phyloP scores from a whole-genome alignment of 1,140 invertebrate genomes.

The Lucilia cuprina region DNA sequence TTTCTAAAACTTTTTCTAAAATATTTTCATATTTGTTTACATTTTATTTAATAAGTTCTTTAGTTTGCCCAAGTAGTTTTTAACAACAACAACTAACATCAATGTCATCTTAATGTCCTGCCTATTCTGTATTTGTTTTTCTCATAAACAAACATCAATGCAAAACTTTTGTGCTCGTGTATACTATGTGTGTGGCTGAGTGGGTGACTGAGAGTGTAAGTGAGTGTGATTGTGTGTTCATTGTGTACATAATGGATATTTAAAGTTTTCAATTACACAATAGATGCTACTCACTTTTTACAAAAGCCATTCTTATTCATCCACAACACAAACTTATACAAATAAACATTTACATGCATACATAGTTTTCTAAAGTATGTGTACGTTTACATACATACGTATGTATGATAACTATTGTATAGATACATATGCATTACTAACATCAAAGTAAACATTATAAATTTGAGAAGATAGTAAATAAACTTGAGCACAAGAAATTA shows the following conservation, averaged over 20 bases:
- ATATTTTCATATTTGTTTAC: neutral
- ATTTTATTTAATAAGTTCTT: neutral
- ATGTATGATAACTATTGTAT: neutral
- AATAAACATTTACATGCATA: neutral
- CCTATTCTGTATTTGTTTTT: too few relatives aligned
- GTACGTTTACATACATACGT: neutral
- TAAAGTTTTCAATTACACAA: slow-evolving; percentile 11
- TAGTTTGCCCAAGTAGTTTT: neutral
- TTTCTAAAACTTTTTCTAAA: neutral
- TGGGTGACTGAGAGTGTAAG: neutral
- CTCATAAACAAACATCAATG: too few relatives aligned
- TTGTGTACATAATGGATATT: neutral
- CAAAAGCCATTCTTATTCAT: neutral
- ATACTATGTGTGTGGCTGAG: neutral
- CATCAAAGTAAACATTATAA: slow-evolving; percentile 33
- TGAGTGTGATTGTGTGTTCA: neutral
- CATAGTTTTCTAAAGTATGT: neutral
- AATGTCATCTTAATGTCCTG: neutral
- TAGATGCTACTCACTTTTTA: neutral
- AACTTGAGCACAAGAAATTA: slow-evolving; percentile 20
- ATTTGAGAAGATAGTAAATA: slow-evolving; percentile 34
- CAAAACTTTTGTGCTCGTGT: neutral
- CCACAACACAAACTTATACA: neutral
- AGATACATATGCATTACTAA: slow-evolving; percentile 23
- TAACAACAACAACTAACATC: neutral